Percentiles rank a stretch among this genome's conserved stretches.
Conservation (phyloP, 2,797 vertebrate species). For the Mycteria americana region DNA sequence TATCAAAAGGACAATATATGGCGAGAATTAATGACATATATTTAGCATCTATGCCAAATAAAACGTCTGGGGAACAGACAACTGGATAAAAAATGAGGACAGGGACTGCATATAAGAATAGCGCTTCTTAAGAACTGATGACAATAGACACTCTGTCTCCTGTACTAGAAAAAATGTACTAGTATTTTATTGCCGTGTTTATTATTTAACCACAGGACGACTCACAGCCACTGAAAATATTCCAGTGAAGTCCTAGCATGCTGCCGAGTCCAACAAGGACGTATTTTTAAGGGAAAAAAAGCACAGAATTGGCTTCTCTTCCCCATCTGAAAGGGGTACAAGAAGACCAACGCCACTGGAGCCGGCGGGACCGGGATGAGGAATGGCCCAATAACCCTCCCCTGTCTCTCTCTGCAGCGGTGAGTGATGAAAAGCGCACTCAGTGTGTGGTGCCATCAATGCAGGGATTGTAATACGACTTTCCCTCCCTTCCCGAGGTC, state of each 20-base stretch:
- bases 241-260: not conserved
- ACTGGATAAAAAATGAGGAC: not conserved
- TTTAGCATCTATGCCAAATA: not conserved
- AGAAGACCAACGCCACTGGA: not conserved
- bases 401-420: not conserved
- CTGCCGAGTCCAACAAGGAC: not conserved
- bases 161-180: not conserved
- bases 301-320: not conserved
- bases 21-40: not conserved
- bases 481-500: slow-evolving; percentile 4
- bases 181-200: not conserved
- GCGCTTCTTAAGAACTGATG: not conserved
- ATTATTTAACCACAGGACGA: not conserved
- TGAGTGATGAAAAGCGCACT: not conserved
- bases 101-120: not conserved
- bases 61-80: not conserved
- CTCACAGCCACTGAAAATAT: not conserved
- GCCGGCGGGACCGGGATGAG: not conserved
- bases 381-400: not conserved
- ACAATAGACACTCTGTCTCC: not conserved
- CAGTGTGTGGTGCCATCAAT: not conserved
- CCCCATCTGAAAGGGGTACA: not conserved
- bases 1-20: not conserved
- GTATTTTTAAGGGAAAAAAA: not conserved
- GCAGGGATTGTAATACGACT: not conserved